phyloP scores from a whole-genome alignment of 2,888 invertebrate genomes.

The Acleris laterana region DNA sequence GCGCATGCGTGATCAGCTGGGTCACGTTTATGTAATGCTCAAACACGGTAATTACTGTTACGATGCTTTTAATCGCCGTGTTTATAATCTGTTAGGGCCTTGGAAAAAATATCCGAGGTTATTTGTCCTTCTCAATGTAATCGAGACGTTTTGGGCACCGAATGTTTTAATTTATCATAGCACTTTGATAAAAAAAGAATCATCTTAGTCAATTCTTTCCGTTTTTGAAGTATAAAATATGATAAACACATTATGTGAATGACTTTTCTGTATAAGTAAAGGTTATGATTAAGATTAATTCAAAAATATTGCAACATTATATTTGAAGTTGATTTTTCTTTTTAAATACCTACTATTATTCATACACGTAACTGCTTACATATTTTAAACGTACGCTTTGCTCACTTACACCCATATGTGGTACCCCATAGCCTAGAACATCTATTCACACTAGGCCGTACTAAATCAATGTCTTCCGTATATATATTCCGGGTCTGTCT shows the following conservation, averaged over 20 bases:
- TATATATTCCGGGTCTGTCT: conserved; percentile 62
- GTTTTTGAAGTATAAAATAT: too few species aligned
- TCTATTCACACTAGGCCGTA: conserved; percentile 61
- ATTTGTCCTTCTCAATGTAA: background rate
- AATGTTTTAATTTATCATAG: too few species aligned
- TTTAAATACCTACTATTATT: background rate
- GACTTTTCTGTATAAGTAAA: too few species aligned
- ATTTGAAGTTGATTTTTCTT: too few species aligned
- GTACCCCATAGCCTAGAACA: conserved; percentile 48
- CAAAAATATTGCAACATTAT: too few species aligned
- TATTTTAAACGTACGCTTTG: background rate
- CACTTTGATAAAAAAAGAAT: too few species aligned
- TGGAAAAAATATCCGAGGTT: background rate
- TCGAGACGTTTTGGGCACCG: too few species aligned
- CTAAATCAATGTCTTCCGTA: conserved; percentile 76
- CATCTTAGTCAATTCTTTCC: too few species aligned
- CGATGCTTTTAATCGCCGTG: conserved; percentile 15
- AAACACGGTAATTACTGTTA: conserved; percentile 25
- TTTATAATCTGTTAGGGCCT: conserved; percentile 1
- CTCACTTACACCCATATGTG: conserved; percentile 38
- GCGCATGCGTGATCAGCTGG: conserved; percentile 66
- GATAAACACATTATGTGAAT: too few species aligned
- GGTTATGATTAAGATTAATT: too few species aligned
- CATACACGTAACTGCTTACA: conserved; percentile 8
- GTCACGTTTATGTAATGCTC: conserved; percentile 66